A percentile compares a stretch with the other conserved stretches of the same genome.
These are phyloP conservation scores for Clarias batrachus DNA, from an alignment of 2,113 vertebrate species.

Conservation along the genomic window DNA sequence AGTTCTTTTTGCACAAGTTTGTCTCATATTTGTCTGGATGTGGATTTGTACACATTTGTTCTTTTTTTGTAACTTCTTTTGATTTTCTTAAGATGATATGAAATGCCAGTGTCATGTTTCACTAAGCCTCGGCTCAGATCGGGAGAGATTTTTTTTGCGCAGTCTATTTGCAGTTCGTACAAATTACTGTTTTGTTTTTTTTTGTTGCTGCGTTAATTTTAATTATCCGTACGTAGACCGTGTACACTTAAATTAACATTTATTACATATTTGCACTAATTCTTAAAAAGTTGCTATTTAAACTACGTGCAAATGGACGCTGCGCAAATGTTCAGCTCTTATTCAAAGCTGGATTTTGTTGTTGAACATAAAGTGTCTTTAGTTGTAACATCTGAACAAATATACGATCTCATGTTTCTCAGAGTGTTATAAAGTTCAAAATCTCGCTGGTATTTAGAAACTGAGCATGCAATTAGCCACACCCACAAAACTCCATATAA, in stretches of 20 bases:
- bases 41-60: neutral
- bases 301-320: neutral
- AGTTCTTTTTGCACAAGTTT: constrained; percentile 26
- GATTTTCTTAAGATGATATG: neutral
- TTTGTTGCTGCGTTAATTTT: neutral
- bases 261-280: constrained; percentile 15
- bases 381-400: neutral
- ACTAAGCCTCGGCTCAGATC: neutral
- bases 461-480: neutral
- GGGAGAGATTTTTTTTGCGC: neutral
- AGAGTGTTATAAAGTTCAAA: neutral
- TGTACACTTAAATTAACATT: neutral
- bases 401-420: neutral
- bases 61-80: neutral
- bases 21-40: constrained; percentile 2
- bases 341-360: neutral
- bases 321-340: neutral
- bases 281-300: neutral
- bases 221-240: neutral
- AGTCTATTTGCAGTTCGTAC: neutral
- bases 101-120: neutral
- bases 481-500: neutral
- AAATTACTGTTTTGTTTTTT: too few species aligned
- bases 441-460: neutral
- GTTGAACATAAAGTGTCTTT: neutral